Evolutionary conservation across 2,888 invertebrate genomes (phyloP), one percentile per base, ranked within the genome.

Genomic region (Drosophila neutralis): DNA sequence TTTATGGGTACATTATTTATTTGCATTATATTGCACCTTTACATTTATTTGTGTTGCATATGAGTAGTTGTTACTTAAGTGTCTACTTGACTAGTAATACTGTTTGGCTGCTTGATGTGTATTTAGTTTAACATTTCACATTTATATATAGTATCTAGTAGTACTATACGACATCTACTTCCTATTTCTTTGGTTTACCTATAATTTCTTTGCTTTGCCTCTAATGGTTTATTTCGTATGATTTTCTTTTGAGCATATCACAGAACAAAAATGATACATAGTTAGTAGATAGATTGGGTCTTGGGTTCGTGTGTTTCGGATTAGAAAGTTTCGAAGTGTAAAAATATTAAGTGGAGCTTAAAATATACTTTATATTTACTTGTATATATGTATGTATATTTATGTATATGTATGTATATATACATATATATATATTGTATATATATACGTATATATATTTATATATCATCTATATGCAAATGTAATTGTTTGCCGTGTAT

Each of bases 211-310:
- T 51, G 57, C 59, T 42, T 73, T 66, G 78, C 65, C 62, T 69
- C 65, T 73, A 69, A 61, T 64, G 73, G 76, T 73, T 68, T 80
- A 64, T 69, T 57, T 76, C 66, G 58, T 60, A 76, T 76, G 73
- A 79, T 79, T 89, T 87, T 87, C 72, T 77, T 75, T 89, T 89
- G 79, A 82, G 88, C 85, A 85, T 91, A 91, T 91, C 91, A 91
- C 91, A 91, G 91, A 91, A 91, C 90, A 89, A 80, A 90, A 91
- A 90, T 89, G 83, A 90, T 90, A 78, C 81, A 78, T 80, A 80
- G 78, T 78, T 73, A 90, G 82, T 83, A 87, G 78, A 89, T 71
- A 78, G 78, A 61, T 72, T 75, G 59, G 74, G 48, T 66, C 69
- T 71, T 69, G 65, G 71, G 70, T 15, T 65, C 29, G 63, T 68